These are phyloP conservation scores for Torymus texanus DNA, from an alignment of 2,888 invertebrate species.

Conservation along the genomic window DNA sequence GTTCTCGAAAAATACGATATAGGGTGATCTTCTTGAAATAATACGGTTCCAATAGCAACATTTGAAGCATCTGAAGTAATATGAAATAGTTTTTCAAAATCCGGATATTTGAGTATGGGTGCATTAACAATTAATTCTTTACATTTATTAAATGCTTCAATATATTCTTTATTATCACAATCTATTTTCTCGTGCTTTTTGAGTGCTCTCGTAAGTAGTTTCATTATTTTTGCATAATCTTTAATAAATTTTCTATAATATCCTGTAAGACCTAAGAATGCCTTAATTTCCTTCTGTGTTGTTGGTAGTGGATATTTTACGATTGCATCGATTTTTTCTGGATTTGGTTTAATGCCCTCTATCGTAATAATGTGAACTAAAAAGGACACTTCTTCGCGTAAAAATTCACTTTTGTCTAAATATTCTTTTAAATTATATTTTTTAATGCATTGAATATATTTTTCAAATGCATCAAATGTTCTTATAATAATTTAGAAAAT, in stretches of 20 bases:
- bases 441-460: not conserved
- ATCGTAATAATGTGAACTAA: not conserved
- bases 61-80: not conserved
- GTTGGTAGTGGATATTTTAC: too few species aligned
- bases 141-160: not conserved
- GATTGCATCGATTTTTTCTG: too few species aligned
- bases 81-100: not conserved
- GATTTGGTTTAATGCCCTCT: too few species aligned
- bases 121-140: not conserved
- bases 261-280: too few species aligned
- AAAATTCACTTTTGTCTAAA: conserved; percentile 1
- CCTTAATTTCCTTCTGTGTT: too few species aligned
- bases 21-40: not conserved
- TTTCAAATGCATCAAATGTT: not conserved
- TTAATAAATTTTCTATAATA: too few species aligned
- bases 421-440: not conserved
- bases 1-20: too few species aligned
- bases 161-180: not conserved
- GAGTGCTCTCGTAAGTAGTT: not conserved
- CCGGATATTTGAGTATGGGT: not conserved
- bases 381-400: conserved; percentile 7
- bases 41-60: not conserved
- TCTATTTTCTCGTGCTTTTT: not conserved
- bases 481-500: not conserved
- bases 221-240: too few species aligned